Conservation (phyloP, 64 coral and sea anemone genomes). For the Montipora sp. region DNA sequence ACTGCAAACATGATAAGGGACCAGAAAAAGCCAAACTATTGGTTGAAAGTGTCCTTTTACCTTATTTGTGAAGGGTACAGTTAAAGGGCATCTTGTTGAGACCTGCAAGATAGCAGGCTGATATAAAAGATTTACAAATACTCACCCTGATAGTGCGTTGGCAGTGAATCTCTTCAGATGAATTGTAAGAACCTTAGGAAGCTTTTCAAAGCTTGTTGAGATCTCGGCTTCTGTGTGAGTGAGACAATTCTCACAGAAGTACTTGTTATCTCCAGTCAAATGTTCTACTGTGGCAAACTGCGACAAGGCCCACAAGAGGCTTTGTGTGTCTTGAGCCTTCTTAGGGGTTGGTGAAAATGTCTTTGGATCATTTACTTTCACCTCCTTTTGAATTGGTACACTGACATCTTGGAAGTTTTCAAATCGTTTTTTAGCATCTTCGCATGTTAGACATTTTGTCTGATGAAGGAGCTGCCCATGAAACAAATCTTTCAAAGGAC, state of each 20-base stretch:
- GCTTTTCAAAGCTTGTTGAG: slow-evolving; percentile 91
- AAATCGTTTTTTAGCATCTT: slow-evolving; percentile 80
- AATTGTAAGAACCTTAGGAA: slow-evolving; percentile 84
- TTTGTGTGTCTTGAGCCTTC: slow-evolving; percentile 55
- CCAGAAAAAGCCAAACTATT: no score
- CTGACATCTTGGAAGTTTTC: slow-evolving; percentile 98
- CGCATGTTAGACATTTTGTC: slow-evolving; percentile 96
- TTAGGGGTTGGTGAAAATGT: slow-evolving; percentile 72
- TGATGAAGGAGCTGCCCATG: slow-evolving; percentile 86
- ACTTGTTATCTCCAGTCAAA: slow-evolving; percentile 93
- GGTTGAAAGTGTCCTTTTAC: no score
- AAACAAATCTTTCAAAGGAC: slow-evolving; percentile 76
- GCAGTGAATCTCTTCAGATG: slow-evolving; percentile 99
- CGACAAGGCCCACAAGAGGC: slow-evolving; percentile 85
- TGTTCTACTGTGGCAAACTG: slow-evolving; percentile 94
- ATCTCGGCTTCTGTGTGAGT: slow-evolving; percentile 93
- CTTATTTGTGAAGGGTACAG: no score
- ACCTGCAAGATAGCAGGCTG: no score
- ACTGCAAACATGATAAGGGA: no score
- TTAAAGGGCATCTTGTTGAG: no score
- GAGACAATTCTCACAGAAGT: slow-evolving; percentile 93
- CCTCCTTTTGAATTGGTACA: slow-evolving; percentile 83
- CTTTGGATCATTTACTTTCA: slow-evolving; percentile 30
- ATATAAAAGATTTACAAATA: not conserved
- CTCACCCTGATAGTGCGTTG: slow-evolving; percentile 40